Evolutionary conservation across 2,888 invertebrate genomes (phyloP).

Genomic region (Calliopum simillimum): DNA sequence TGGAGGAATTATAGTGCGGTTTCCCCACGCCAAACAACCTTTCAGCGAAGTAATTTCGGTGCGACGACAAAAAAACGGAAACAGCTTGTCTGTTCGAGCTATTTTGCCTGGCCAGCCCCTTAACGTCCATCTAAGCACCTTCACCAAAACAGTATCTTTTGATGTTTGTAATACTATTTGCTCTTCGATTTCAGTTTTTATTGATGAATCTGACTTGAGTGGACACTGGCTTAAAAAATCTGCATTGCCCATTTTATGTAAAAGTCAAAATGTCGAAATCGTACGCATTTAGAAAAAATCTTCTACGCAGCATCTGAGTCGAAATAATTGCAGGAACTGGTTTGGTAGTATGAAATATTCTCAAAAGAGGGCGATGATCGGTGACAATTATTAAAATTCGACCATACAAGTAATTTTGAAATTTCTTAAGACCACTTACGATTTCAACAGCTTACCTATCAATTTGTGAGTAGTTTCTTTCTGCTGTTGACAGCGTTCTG

Average conservation of each 20-base stretch:
- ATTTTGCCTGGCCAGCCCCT: slow-evolving; percentile 39
- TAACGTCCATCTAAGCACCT: slow-evolving; percentile 42
- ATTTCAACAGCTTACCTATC: slow-evolving; percentile 40
- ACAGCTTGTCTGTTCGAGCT: slow-evolving; percentile 23
- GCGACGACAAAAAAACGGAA: slow-evolving; percentile 21
- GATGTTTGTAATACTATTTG: slow-evolving; percentile 35
- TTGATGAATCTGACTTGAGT: too few species aligned
- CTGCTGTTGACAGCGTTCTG: slow-evolving; percentile 27
- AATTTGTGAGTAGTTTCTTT: slow-evolving; percentile 39
- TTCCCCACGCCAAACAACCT: slow-evolving; percentile 42
- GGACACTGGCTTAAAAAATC: slow-evolving; percentile 30
- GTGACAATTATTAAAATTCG: slow-evolving; percentile 37
- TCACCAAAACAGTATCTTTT: slow-evolving; percentile 28
- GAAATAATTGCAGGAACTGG: slow-evolving; percentile 36
- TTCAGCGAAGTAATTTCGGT: slow-evolving; percentile 26
- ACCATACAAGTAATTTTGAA: slow-evolving; percentile 42
- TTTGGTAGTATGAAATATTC: slow-evolving; percentile 43
- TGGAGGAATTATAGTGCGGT: slow-evolving; percentile 37
- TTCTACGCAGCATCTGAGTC: slow-evolving; percentile 33
- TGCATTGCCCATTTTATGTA: slow-evolving; percentile 32
- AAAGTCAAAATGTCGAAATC: slow-evolving; percentile 32
- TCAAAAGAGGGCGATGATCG: slow-evolving; percentile 38
- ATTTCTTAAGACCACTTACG: slow-evolving; percentile 39
- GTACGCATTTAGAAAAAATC: slow-evolving; percentile 37
- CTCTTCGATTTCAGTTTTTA: not conserved